Percentiles rank a stretch among this genome's conserved stretches.
These are phyloP conservation scores for Leptinotarsa haldemani DNA, from an alignment of 2,888 invertebrate genomes.

Conservation along the genomic window DNA sequence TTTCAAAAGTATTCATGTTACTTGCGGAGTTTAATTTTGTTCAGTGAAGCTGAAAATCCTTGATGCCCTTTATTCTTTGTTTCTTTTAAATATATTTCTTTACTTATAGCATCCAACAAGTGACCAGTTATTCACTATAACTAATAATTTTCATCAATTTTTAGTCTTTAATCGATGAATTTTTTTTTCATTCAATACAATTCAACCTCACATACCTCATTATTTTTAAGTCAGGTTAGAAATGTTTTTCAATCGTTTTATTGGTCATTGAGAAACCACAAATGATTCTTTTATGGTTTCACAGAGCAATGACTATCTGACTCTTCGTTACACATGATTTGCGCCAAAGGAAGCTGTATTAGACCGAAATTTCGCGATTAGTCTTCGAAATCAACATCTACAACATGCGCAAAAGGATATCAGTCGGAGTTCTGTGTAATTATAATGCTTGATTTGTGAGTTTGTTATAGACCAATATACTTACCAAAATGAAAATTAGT, in stretches of 20 bases:
- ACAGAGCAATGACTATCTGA: conserved; percentile 1
- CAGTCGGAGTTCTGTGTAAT: conserved; percentile 8
- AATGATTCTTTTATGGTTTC: not conserved
- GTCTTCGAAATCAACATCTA: conserved; percentile 12
- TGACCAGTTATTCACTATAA: too few relatives aligned
- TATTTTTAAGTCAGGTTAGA: not conserved
- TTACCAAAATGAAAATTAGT: not conserved
- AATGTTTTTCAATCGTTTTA: not conserved
- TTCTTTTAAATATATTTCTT: too few relatives aligned
- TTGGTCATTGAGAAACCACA: not conserved
- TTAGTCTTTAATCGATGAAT: too few relatives aligned
- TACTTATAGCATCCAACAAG: too few relatives aligned
- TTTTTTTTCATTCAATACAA: too few relatives aligned
- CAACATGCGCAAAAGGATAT: conserved; percentile 4
- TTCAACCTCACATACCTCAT: not conserved
- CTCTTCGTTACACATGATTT: not conserved
- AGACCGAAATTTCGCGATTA: conserved; percentile 16
- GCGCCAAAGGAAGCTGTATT: conserved; percentile 9
- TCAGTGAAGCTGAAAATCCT: too few relatives aligned
- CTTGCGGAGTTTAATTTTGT: too few relatives aligned
- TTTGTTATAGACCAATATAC: not conserved
- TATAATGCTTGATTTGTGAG: not conserved
- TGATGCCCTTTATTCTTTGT: too few relatives aligned
- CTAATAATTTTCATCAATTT: too few relatives aligned
- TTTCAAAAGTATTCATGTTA: too few relatives aligned